Percentiles rank a stretch among this genome's conserved stretches.
Conservation (phyloP, 2,113 vertebrate species). For the Alaudala cheleensis region DNA sequence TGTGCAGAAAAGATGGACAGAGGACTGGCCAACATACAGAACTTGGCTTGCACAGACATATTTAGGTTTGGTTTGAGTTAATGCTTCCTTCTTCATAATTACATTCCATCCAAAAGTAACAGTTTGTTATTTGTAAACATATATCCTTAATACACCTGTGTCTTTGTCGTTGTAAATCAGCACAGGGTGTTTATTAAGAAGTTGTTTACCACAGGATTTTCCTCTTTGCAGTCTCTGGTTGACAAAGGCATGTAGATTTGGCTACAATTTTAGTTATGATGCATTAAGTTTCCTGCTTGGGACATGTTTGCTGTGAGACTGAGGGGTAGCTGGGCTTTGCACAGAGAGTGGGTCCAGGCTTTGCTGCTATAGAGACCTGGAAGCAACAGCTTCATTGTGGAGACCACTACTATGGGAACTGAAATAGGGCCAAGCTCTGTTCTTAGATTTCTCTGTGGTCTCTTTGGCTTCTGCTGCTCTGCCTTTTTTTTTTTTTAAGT, state of each 20-base stretch:
- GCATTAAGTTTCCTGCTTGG: not conserved
- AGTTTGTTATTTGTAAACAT: not conserved
- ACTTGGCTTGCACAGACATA: not conserved
- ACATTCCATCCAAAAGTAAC: not conserved
- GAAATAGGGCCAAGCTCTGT: not conserved
- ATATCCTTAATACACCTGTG: not conserved
- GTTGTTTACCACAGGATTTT: not conserved
- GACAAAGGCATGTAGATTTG: not conserved
- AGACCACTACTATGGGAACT: not conserved
- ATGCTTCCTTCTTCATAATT: conserved; percentile 11
- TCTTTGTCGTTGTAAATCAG: not conserved
- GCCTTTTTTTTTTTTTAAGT: not conserved
- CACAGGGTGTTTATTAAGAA: not conserved
- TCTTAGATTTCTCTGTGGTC: not conserved
- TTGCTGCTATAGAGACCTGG: not conserved
- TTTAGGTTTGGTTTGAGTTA: conserved; percentile 1
- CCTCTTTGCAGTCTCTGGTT: not conserved
- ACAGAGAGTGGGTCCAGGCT: not conserved
- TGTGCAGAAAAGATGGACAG: not conserved
- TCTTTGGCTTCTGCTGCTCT: not conserved
- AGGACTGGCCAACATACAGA: not conserved
- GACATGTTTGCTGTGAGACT: not conserved
- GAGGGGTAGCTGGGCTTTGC: not conserved
- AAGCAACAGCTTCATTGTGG: not conserved
- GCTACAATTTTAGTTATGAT: not conserved